Evolutionary conservation across 23 tunicate species (phyloP), one percentile per base, ranked within the genome.

Genomic region (Ascidia mentula): DNA sequence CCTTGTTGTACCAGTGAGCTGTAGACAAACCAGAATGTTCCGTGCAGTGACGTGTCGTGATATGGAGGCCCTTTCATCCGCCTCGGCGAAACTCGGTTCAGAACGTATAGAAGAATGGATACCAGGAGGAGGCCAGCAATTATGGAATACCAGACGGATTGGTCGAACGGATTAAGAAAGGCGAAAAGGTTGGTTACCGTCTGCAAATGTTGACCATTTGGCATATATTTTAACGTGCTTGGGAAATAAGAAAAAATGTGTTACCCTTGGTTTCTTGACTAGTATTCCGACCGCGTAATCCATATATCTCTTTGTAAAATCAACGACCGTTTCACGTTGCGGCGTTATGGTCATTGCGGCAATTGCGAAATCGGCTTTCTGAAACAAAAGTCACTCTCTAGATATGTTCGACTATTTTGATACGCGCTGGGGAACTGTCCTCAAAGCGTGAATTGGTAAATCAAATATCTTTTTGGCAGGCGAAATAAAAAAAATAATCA

Each of bases 1-100:
- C 95, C 89, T 90, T 90, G 90, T 82, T 90, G 96, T 17, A 86
- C 87, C 39, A 90, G 80, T 17, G 96, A 79, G 78, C 90, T 86
- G 82, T 90, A 90, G 37, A 86, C 90, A 75, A 79, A 90, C 96
- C 96, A 90, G 65, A 86, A 85, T 30, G 86, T 82, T 38, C 87
- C 96, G 6, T 81, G 90, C 40, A 89, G 69, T 18, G 90, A 86
- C 6, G 45, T 61, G n/a, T 90, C 80, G 40, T 78, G 94, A 35
- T 73, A 78, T 0, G 80, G 70, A 26, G 84, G 89, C 8, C 84
- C 89, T 32, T 31, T 39, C 65, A 69, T 69, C 26, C 72, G 85
- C 33, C 74, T 73, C n/a, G 96, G 83, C 30, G 88, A 77, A 0
- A 86, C 87, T 34, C 90, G 73, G 45, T 86, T 90, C 22, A 90